A percentile compares a stretch with the other conserved stretches of the same genome.
These are phyloP conservation scores for Hypotaenidia okinawae DNA, from an alignment of 2,797 vertebrate species.

Conservation along the genomic window DNA sequence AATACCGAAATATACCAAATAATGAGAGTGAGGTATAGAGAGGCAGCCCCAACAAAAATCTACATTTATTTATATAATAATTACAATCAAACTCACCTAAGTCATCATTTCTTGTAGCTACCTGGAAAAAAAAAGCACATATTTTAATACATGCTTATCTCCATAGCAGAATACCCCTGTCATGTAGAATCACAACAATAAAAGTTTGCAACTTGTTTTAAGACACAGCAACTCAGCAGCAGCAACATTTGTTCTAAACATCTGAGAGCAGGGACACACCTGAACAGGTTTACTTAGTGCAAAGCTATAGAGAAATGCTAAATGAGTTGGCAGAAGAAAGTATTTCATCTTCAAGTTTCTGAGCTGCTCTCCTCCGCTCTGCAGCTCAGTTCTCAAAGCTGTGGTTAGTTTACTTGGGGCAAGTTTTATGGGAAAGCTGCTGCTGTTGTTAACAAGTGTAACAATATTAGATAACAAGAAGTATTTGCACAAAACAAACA, in stretches of 20 bases:
- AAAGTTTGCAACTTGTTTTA: neutral
- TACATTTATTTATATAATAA: neutral
- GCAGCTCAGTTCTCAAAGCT: slow-evolving; percentile 33
- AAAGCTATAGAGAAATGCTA: slow-evolving; percentile 50
- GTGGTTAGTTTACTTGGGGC: neutral
- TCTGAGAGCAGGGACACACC: slow-evolving; percentile 45
- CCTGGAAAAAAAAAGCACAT: neutral
- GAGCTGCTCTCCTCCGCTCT: neutral
- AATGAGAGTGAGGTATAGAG: neutral
- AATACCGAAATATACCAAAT: neutral
- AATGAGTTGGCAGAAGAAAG: slow-evolving; percentile 33
- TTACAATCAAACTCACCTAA: slow-evolving; percentile 58
- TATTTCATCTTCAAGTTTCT: slow-evolving; percentile 44
- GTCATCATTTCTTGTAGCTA: slow-evolving; percentile 33
- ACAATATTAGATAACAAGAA: slow-evolving; percentile 55
- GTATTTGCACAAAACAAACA: slow-evolving; percentile 66
- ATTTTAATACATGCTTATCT: slow-evolving; percentile 6
- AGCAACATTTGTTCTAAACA: slow-evolving; percentile 11
- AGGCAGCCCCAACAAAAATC: neutral
- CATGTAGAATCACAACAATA: neutral
- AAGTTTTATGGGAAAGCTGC: slow-evolving; percentile 48
- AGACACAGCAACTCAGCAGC: neutral
- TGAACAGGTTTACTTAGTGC: slow-evolving; percentile 55
- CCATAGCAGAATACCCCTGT: neutral
- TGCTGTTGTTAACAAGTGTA: slow-evolving; percentile 44